These are phyloP conservation scores for Misgurnus anguillicaudatus DNA, from an alignment of 2,113 vertebrate genomes.

Conservation along the genomic window DNA sequence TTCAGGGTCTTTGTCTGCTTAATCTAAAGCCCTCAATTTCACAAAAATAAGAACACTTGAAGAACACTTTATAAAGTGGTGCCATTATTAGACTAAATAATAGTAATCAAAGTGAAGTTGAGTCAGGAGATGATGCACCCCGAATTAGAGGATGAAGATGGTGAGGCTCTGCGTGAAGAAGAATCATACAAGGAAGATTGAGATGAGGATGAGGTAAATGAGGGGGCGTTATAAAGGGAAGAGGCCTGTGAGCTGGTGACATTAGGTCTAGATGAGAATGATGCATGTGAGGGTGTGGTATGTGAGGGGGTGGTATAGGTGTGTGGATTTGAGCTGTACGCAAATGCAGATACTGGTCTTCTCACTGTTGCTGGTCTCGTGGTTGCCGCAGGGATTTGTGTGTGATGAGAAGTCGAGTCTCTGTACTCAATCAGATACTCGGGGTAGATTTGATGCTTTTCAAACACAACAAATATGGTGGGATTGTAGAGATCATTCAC, in stretches of 20 bases:
- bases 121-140: slow-evolving; percentile 38
- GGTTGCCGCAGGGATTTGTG: not conserved
- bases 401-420: not conserved
- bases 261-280: too few relatives aligned
- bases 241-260: not conserved
- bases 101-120: not conserved
- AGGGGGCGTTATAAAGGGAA: not conserved
- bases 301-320: accelerated
- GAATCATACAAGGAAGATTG: not conserved
- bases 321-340: not conserved
- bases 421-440: slow-evolving; percentile 82
- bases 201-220: not conserved
- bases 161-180: not conserved
- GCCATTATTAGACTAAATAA: not conserved
- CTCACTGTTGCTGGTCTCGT: not conserved
- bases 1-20: not conserved
- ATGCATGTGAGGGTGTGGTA: too few relatives aligned
- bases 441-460: slow-evolving; percentile 84
- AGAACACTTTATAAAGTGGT: not conserved
- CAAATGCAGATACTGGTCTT: not conserved
- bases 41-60: too few relatives aligned
- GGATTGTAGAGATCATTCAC: slow-evolving; percentile 75
- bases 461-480: slow-evolving; percentile 84
- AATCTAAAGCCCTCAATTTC: not conserved
- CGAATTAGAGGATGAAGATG: not conserved